Base-by-base conservation (phyloP, 92 coral and sea anemone genomes). In the Heteractis magnifica region DNA sequence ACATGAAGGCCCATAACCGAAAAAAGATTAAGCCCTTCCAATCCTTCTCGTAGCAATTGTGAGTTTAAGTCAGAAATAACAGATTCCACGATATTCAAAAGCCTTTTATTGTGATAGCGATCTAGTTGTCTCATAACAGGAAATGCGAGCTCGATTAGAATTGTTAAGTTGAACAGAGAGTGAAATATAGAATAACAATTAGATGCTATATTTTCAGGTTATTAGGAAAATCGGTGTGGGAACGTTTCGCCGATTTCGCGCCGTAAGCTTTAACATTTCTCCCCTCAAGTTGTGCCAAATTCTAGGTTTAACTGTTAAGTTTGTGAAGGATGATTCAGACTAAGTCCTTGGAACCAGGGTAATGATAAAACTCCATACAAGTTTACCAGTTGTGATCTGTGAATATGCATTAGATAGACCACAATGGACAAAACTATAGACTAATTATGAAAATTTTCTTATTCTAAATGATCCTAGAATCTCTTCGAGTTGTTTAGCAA, bases 331-430 rank as follows among this genome's bases (percentile, higher is more conserved):
- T 71, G 52, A 81, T 49, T 51, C 41, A 70, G 50, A 51, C 23
- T 52, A 19, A 19, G 84, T 68, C 74, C 86, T 52, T 52, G 19
- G 49, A 55, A 72, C 79, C 53, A 52, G 72, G 44, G 20, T 44
- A 82, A 55, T 55, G 79, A 76, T 72, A 72, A 84, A 77, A 77
- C 76, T 75, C 76, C 81, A 84, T 44, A 50, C 4, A 78, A 85
- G 83, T 85, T 65, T 72, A 71, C 83, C 88, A 78, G 83, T 85
- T 52, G 68, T 50, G 71, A 70, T 84, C 79, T 72, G 87, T 93
- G 93, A 93, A 93, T 93, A 93, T 93, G 98, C 79, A 93, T 93
- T 81, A 93, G 94, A 52, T 80, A 88, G 89, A 87, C 88, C 86
- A 84, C 87, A 84, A 84, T 58, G 80, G 51, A 84, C 73, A 10